These are phyloP conservation scores for Epinephelus moara DNA, from an alignment of 2,113 vertebrate species.

Conservation along the genomic window DNA sequence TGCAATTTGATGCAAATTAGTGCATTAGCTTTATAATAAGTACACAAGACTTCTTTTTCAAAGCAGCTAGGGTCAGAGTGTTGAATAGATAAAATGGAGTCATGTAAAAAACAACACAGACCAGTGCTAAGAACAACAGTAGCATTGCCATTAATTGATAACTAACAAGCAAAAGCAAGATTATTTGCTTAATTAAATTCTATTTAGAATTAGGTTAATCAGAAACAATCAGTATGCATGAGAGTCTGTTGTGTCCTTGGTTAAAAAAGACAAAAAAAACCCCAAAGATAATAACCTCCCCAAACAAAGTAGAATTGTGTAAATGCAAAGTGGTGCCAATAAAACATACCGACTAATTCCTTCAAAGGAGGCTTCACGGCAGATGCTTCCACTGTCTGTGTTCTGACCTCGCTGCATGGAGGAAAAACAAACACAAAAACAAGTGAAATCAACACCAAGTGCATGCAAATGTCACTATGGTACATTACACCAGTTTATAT, in stretches of 20 bases:
- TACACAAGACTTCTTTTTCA: neutral
- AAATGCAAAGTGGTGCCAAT: constrained; percentile 60
- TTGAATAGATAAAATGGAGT: neutral
- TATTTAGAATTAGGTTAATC: constrained; percentile 49
- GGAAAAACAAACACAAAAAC: constrained; percentile 7
- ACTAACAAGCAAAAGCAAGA: constrained; percentile 29
- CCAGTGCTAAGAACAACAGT: neutral
- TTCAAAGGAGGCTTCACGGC: constrained; percentile 93
- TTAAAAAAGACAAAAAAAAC: constrained; percentile 31
- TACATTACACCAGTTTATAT: neutral
- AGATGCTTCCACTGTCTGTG: constrained; percentile 91
- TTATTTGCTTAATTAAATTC: constrained; percentile 26
- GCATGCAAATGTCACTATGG: constrained; percentile 15
- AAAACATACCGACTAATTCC: constrained; percentile 94
- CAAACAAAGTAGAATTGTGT: constrained; percentile 56
- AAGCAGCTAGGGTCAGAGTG: constrained; percentile 1
- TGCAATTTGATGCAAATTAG: neutral
- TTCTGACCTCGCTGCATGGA: constrained; percentile 89
- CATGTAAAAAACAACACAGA: constrained; percentile 30
- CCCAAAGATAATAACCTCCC: constrained; percentile 8
- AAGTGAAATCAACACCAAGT: constrained; percentile 10
- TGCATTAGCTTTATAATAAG: neutral
- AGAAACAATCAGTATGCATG: constrained; percentile 31
- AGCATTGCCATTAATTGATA: constrained; percentile 23
- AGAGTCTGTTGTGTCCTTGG: constrained; percentile 28